These are phyloP conservation scores for Dicycla oo DNA, from an alignment of 2,888 invertebrate species.

Conservation along the genomic window DNA sequence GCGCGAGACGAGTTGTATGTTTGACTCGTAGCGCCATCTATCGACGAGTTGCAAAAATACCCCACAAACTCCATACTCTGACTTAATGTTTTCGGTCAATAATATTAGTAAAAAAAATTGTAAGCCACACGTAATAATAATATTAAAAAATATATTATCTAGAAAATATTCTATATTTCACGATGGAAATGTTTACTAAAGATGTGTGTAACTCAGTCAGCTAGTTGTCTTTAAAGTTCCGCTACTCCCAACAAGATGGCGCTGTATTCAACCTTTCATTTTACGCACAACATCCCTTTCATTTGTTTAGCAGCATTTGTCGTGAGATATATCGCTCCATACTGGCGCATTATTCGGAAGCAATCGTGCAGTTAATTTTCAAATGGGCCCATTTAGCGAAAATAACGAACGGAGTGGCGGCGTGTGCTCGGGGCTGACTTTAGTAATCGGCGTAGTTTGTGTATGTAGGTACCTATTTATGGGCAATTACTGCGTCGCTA, in stretches of 20 bases:
- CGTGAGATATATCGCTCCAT: constrained; percentile 76
- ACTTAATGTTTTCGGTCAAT: not conserved
- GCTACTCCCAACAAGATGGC: constrained; percentile 77
- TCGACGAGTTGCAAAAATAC: constrained; percentile 56
- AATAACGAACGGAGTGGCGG: constrained; percentile 81
- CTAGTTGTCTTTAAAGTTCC: constrained; percentile 48
- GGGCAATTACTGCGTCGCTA: constrained; percentile 71
- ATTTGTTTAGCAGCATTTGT: constrained; percentile 72
- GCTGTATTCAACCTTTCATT: constrained; percentile 46
- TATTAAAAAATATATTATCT: not conserved
- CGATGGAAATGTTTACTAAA: not conserved
- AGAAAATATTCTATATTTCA: not conserved
- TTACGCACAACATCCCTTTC: constrained; percentile 44
- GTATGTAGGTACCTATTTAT: constrained; percentile 52
- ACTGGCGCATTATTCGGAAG: constrained; percentile 82
- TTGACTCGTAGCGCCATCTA: constrained; percentile 72
- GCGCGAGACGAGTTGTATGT: not conserved
- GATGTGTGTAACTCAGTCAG: not conserved
- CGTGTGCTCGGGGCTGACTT: constrained; percentile 74
- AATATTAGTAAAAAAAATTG: not conserved
- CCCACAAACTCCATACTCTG: not conserved
- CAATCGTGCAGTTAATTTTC: constrained; percentile 88
- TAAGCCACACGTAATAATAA: too few species aligned
- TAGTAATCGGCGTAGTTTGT: constrained; percentile 76
- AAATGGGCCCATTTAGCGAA: constrained; percentile 87